These are phyloP conservation scores for Uromys caudimaculatus DNA, from an alignment of 2,797 vertebrate genomes.

Conservation along the genomic window DNA sequence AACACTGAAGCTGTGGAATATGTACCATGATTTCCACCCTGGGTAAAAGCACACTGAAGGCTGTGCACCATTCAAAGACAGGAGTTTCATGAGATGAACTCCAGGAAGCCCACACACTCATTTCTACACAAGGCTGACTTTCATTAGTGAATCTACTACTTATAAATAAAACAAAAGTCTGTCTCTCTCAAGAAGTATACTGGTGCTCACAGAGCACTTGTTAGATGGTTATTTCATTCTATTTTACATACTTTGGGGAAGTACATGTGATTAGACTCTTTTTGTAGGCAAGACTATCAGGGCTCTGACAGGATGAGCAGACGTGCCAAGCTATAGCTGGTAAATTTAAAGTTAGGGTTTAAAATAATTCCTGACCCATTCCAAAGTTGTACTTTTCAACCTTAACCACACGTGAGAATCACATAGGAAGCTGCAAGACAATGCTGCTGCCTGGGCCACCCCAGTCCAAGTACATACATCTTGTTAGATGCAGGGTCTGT, in stretches of 20 bases:
- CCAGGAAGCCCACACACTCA: not conserved
- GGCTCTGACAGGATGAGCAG: not conserved
- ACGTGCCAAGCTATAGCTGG: not conserved
- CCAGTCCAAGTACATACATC: not conserved
- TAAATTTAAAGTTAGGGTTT: slow-evolving; percentile 29
- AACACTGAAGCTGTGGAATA: not conserved
- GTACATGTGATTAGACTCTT: not conserved
- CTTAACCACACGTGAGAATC: not conserved
- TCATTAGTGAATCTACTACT: slow-evolving; percentile 20
- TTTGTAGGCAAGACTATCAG: not conserved
- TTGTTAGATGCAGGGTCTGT: not conserved
- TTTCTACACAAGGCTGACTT: not conserved
- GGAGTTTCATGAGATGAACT: not conserved
- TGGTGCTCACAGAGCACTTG: not conserved
- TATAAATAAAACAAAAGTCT: slow-evolving; percentile 33
- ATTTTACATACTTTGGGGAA: not conserved
- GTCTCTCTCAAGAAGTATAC: slow-evolving; percentile 15
- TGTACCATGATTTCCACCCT: not conserved
- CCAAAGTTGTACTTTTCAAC: not conserved
- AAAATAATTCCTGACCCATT: slow-evolving; percentile 15
- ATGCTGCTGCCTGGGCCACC: not conserved
- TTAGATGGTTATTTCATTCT: not conserved
- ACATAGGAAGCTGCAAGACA: not conserved
- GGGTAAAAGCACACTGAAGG: slow-evolving; percentile 28
- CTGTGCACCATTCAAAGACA: not conserved